Base-by-base conservation (phyloP, 2,797 vertebrate species). In the Gorsachius magnificus region DNA sequence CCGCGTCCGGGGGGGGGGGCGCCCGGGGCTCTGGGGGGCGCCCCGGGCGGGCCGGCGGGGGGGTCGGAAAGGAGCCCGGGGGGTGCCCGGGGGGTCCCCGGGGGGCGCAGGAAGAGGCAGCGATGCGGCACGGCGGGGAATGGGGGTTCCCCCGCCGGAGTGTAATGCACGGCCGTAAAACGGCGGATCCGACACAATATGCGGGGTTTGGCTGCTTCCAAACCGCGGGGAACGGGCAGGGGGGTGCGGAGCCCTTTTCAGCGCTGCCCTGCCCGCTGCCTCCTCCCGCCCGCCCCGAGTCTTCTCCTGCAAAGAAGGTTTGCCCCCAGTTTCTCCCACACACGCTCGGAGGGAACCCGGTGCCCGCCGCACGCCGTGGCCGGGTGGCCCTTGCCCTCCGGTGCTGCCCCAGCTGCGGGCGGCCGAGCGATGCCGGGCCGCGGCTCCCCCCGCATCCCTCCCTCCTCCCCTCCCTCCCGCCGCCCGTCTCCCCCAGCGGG, bases 191-290 rank as follows among this genome's bases (percentile, higher is more conserved):
- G 25, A n/a, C 7, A 7, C 11, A 2, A 51, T 2, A 1, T 2
- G 5, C 0, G 33, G 19, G 10, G 0, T 13, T 43, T 6, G 45
- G 31, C n/a, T 10, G 14, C 24, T 69, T 28, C 10, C 72, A 36
- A 46, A 22, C 6, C 3, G 50, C 33, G 18, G 46, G 41, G 24
- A 31, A 53, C 1, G 20, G 57, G 16, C 4, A 66, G 35, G 13
- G 4, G 70, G 35, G 10, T 9, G 58, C 3, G 20, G 65, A 83
- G n/a, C 24, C n/a, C 35, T 28, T n/a, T 24, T 2, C 57, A 11
- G 48, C 16, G 24, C 63, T 64, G 56, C 58, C 16, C 33, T 83
- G 61, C 31, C 18, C 15, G 11, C 22, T n/a, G 38, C 3, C 20
- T 22, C 45, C 41, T 36, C 19, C 11, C 4, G 53, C 10, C 14